These are phyloP conservation scores for Emmelina monodactyla DNA, from an alignment of 2,888 invertebrate species.

Conservation along the genomic window DNA sequence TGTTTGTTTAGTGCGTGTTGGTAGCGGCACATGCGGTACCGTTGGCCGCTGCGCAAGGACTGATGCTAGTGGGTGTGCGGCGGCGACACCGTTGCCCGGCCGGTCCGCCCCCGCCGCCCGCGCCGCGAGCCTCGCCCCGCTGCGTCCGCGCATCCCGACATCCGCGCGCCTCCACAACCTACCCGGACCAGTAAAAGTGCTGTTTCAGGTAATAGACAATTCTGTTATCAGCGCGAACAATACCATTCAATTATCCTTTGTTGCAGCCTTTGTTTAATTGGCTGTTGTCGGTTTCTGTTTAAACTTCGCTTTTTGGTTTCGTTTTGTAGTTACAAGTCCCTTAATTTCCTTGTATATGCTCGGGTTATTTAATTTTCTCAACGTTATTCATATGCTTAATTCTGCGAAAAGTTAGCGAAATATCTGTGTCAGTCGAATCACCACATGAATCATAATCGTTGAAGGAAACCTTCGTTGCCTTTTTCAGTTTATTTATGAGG, in stretches of 20 bases:
- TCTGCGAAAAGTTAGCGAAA: constrained; percentile 6
- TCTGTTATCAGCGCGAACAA: constrained; percentile 4
- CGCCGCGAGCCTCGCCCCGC: constrained; percentile 38
- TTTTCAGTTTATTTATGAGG: neutral
- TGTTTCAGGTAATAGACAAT: constrained; percentile 32
- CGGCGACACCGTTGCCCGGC: constrained; percentile 61
- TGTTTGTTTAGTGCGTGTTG: constrained; percentile 48
- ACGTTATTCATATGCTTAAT: no score
- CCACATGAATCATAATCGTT: constrained; percentile 20
- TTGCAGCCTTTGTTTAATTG: neutral
- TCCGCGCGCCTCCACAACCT: constrained; percentile 21
- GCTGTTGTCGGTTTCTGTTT: neutral
- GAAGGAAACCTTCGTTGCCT: neutral
- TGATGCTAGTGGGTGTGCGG: constrained; percentile 52
- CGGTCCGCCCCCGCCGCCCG: constrained; percentile 56
- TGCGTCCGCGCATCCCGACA: constrained; percentile 30
- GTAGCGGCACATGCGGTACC: constrained; percentile 62
- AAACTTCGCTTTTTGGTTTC: no score
- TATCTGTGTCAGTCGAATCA: constrained; percentile 25
- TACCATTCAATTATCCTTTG: neutral
- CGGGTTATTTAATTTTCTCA: no score
- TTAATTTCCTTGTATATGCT: no score
- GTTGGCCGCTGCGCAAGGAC: constrained; percentile 63
- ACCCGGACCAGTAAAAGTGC: constrained; percentile 50
- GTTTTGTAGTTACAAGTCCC: no score